Base-by-base conservation (phyloP, 2,888 invertebrate genomes). In the Aphidius colemani region DNA sequence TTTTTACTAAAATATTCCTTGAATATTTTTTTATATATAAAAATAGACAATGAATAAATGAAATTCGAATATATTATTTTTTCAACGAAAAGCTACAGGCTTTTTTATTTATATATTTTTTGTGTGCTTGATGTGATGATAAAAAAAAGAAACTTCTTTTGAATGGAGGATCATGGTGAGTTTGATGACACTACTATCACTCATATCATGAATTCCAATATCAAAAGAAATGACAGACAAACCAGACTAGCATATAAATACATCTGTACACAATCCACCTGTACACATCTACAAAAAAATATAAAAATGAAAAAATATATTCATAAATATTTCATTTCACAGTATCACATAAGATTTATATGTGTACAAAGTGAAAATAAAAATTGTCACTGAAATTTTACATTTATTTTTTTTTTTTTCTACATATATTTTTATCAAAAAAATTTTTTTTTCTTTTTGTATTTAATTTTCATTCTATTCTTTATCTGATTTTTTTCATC, bases 201-300 rank as follows among this genome's bases (percentile, higher is more conserved):
- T 57, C 18, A 30, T 39, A 48, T 46, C 46, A 48, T 40, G 10
- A 57, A 57, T 57, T 10, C 18, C 57, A 57, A 46, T 46, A 7
- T 53, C 10, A n/a, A 30, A 44, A 45, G 45, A 44, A 45, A 56
- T 30, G 30, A 30, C 30, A 30, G 30, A 30, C 30, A 30, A 30
- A 30, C 30, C 30, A 56, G 8, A 53, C 53, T 7, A 53, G 53
- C 39, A 53, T 53, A 30, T n/a, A 13, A 53, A 7, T 10, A 48
- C 13, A 13, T 13, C 48, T 13, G 7, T 13, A 13, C 8, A 8
- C 30, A 53, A 18, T n/a, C 10, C 30, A 30, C 30, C 30, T 30
- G 30, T 30, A 30, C 5, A 30, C 30, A 18, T 18, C 13, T 18
- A 18, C 13, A 18, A 18, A 18, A 18, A 18, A 18, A 18, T 18